Percentiles rank a stretch among this genome's conserved stretches.
phyloP scores from a whole-genome alignment of 2,888 invertebrate genomes.

The Ochropleura plecta region DNA sequence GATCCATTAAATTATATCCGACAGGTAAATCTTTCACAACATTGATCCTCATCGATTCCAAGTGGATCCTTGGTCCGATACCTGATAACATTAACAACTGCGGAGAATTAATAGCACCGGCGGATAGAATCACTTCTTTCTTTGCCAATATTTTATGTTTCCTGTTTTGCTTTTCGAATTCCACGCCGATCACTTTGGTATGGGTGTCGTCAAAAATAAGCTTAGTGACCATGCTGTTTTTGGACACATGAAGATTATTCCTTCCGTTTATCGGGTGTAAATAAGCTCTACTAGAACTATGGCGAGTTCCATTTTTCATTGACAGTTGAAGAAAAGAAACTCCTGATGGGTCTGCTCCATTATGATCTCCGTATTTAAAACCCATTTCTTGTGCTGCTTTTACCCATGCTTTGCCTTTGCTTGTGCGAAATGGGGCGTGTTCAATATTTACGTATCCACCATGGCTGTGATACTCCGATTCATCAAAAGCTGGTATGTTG shows the following conservation, averaged over 20 bases:
- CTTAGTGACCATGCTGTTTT: constrained; percentile 90
- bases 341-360: constrained; percentile 91
- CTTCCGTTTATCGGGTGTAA: constrained; percentile 90
- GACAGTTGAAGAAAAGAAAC: constrained; percentile 91
- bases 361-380: constrained; percentile 91
- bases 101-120: constrained; percentile 94
- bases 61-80: constrained; percentile 92
- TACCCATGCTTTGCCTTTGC: constrained; percentile 90
- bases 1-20: constrained; percentile 93
- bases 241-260: constrained; percentile 91
- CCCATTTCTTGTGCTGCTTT: constrained; percentile 91
- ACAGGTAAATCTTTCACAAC: constrained; percentile 91
- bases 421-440: constrained; percentile 87
- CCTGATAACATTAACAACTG: constrained; percentile 96
- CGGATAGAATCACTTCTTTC: constrained; percentile 94
- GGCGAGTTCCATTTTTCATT: constrained; percentile 92
- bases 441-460: constrained; percentile 91
- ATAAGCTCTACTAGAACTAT: constrained; percentile 92
- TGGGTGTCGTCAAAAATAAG: constrained; percentile 90
- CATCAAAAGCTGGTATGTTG: constrained; percentile 88
- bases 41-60: constrained; percentile 89
- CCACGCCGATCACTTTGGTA: constrained; percentile 91
- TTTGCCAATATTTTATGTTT: constrained; percentile 90
- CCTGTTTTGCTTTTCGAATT: constrained; percentile 89
- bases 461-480: constrained; percentile 89